Evolutionary conservation across 2,888 invertebrate genomes (phyloP).

Genomic region (Diaphora mendica): DNA sequence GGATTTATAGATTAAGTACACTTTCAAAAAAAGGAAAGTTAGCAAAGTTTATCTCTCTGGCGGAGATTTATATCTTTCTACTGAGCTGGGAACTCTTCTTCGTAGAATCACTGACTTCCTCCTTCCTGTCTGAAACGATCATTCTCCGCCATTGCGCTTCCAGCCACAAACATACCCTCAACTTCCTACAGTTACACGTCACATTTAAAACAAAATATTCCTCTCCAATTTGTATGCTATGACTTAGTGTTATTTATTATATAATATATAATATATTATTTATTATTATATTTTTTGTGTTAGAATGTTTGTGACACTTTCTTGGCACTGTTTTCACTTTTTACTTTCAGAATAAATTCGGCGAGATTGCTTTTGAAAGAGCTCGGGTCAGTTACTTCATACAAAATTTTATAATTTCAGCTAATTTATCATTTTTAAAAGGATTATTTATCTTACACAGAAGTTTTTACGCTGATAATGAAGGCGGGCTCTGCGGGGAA

Average conservation of each 20-base stretch:
- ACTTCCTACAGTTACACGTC: constrained; percentile 15
- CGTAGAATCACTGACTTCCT: constrained; percentile 43
- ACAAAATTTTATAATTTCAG: constrained; percentile 46
- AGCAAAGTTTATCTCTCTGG: constrained; percentile 42
- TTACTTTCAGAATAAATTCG: constrained; percentile 25
- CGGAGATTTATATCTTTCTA: constrained; percentile 45
- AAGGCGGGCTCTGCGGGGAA: constrained; percentile 54
- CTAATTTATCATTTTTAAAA: constrained; percentile 63
- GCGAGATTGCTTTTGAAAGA: constrained; percentile 14
- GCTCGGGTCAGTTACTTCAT: constrained; percentile 35
- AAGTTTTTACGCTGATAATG: constrained; percentile 65
- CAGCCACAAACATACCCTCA: neutral
- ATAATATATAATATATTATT: too few relatives aligned
- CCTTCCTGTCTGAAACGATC: constrained; percentile 26
- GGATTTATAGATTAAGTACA: constrained; percentile 39
- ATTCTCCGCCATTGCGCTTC: constrained; percentile 7
- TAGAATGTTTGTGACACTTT: constrained; percentile 30
- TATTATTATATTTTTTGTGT: constrained; percentile 43
- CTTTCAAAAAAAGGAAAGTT: constrained; percentile 38
- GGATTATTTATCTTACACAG: constrained; percentile 40
- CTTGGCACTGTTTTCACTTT: constrained; percentile 12
- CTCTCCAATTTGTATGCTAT: constrained; percentile 32
- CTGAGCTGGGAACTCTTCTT: constrained; percentile 37
- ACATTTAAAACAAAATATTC: constrained; percentile 36
- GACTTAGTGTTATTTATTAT: too few relatives aligned